These are phyloP conservation scores for Saguinus imperator DNA, from an alignment of 2,113 vertebrate species.

Conservation along the genomic window DNA sequence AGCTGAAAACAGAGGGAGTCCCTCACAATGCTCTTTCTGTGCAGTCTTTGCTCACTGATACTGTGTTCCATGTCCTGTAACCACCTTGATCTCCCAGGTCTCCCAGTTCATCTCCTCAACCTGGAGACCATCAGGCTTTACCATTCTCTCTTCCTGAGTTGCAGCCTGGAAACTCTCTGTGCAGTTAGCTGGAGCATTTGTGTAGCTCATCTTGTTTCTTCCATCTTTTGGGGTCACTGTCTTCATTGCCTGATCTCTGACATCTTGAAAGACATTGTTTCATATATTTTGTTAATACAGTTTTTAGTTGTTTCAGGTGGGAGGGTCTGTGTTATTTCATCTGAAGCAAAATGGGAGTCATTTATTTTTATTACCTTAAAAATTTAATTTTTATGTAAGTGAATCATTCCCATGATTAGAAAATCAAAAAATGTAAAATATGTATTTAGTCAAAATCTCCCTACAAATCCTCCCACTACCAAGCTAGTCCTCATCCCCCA, in stretches of 20 bases:
- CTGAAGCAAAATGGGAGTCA: neutral
- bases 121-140: neutral
- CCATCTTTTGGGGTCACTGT: neutral
- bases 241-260: neutral
- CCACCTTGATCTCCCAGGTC: neutral
- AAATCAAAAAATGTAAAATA: neutral
- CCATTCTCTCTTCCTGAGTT: neutral
- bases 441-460: neutral
- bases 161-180: neutral
- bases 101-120: neutral
- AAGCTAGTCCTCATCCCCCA: neutral
- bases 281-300: neutral
- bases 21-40: neutral
- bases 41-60: neutral
- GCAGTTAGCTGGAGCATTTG: neutral
- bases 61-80: neutral
- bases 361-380: conserved; percentile 25
- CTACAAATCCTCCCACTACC: neutral
- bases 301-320: neutral
- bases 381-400: conserved; percentile 14
- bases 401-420: conserved; percentile 2
- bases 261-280: neutral
- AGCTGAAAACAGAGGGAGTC: neutral
- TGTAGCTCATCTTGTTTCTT: neutral
- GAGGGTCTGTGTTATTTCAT: neutral